Evolutionary conservation across 2,797 vertebrate species (phyloP).

Genomic region (Calcarius lapponicus): DNA sequence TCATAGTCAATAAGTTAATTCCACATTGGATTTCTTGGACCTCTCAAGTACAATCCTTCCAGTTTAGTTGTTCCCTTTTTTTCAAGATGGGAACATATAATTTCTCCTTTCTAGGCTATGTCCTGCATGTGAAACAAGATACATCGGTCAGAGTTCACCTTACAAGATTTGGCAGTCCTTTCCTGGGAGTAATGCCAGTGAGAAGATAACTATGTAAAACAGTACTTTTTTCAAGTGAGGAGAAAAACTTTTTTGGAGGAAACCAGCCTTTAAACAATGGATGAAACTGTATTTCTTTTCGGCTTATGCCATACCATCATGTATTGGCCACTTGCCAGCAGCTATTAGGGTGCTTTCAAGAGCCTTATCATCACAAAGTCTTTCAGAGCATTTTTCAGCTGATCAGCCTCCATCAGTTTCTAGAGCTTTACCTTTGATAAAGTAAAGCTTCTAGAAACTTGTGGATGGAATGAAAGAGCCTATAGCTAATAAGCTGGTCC

Average conservation of each 20-base stretch:
- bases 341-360: not conserved
- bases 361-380: not conserved
- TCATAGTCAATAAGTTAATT: not conserved
- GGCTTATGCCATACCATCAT: not conserved
- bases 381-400: not conserved
- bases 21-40: not conserved
- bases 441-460: not conserved
- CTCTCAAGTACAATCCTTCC: not conserved
- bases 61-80: not conserved
- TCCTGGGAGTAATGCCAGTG: not conserved
- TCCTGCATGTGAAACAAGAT: not conserved
- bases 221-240: not conserved
- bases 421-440: not conserved
- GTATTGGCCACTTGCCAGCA: not conserved
- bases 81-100: not conserved
- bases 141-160: not conserved
- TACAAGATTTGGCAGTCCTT: not conserved
- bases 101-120: not conserved
- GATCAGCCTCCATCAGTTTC: not conserved
- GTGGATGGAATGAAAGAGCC: not conserved
- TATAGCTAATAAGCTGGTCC: not conserved
- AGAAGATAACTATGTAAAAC: not conserved
- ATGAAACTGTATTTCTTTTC: not conserved
- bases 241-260: not conserved
- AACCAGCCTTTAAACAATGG: not conserved